Conservation (phyloP, 1,140 invertebrate genomes). For the Metopolophium dirhodum region DNA sequence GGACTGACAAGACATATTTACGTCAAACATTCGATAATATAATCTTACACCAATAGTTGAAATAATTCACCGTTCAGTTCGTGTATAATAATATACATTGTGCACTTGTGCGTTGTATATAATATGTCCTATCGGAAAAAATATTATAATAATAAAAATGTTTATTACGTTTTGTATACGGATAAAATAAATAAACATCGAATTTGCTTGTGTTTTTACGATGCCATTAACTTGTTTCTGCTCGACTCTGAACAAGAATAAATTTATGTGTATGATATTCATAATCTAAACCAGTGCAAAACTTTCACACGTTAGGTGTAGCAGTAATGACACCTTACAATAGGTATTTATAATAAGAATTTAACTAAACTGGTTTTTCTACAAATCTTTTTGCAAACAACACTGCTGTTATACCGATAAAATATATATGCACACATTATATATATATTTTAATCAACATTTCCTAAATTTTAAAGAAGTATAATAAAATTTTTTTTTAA, state of each 20-base stretch:
- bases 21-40: not conserved
- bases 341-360: conserved; percentile 28
- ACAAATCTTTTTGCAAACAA: conserved; percentile 22
- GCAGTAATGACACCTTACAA: conserved; percentile 39
- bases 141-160: not conserved
- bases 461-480: not conserved
- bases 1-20: not conserved
- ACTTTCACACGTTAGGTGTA: conserved; percentile 42
- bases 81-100: not conserved
- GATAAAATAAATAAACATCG: conserved; percentile 4
- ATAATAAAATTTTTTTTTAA: not conserved
- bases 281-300: conserved; percentile 46
- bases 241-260: not conserved
- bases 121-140: not conserved
- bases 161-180: not conserved
- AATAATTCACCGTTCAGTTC: not conserved
- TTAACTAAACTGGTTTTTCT: conserved; percentile 38
- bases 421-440: not conserved
- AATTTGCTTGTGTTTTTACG: not conserved
- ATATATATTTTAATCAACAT: not conserved
- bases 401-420: not conserved
- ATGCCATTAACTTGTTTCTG: conserved; percentile 20
- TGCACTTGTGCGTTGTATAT: not conserved
- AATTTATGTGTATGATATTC: conserved; percentile 20
- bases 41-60: not conserved